A percentile compares a stretch with the other conserved stretches of the same genome.
Evolutionary conservation across 2,113 vertebrate genomes (phyloP).

Genomic region (zebrafish (Danio rerio)): GRCz12tu NC_133198.1:34692001-34692500

Average conservation of each 20-base stretch:
- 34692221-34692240: conserved; percentile 35
- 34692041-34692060: too few species aligned
- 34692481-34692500: background rate
- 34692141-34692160: background rate
- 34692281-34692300: conserved; percentile 45
- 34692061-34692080: too few species aligned
- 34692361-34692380: background rate
- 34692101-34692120: background rate
- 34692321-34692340: conserved; percentile 20
- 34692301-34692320: conserved; percentile 43
- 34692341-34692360: conserved; percentile 23
- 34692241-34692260: conserved; percentile 18
- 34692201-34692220: conserved; percentile 37
- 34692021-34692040: too few species aligned
- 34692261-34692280: conserved; percentile 56
- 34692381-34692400: conserved; percentile 1
- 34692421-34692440: background rate
- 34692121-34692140: background rate
- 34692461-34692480: background rate
- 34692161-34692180: background rate
- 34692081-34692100: background rate
- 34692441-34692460: background rate
- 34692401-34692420: background rate
- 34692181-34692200: conserved; percentile 30
- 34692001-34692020: too few species aligned